Evolutionary conservation across 2,113 vertebrate species (phyloP).

Genomic region (Pipa parva): DNA sequence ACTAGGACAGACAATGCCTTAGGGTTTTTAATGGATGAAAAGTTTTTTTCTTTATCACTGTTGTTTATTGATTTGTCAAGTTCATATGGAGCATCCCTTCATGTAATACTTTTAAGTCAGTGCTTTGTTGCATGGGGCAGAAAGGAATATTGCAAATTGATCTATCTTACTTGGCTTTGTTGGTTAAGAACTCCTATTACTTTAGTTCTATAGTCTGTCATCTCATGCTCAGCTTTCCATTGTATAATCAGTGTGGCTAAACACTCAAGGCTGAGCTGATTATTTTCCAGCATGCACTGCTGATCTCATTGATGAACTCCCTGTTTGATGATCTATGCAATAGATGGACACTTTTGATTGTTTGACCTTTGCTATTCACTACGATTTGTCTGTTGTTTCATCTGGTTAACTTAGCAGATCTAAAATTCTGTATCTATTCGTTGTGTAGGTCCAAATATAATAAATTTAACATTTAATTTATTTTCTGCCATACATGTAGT

Average conservation of each 20-base stretch:
- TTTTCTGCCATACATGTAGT: no score
- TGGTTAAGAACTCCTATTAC: slow-evolving; percentile 69
- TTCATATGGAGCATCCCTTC: slow-evolving; percentile 87
- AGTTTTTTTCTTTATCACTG: slow-evolving; percentile 65
- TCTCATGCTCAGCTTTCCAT: slow-evolving; percentile 57
- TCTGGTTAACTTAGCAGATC: slow-evolving; percentile 62
- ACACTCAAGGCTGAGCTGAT: slow-evolving; percentile 74
- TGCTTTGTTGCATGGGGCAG: slow-evolving; percentile 79
- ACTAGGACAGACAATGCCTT: slow-evolving; percentile 55
- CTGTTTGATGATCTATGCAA: slow-evolving; percentile 84
- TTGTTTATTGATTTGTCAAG: slow-evolving; percentile 92
- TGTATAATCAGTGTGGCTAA: slow-evolving; percentile 79
- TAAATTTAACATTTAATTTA: slow-evolving; percentile 54
- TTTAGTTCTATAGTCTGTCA: slow-evolving; percentile 64
- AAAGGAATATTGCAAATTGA: slow-evolving; percentile 97
- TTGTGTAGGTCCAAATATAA: slow-evolving; percentile 52
- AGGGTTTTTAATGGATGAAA: slow-evolving; percentile 58
- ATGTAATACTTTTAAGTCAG: slow-evolving; percentile 89
- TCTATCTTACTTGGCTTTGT: slow-evolving; percentile 78
- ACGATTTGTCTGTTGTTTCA: slow-evolving; percentile 56
- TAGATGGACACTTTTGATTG: slow-evolving; percentile 85
- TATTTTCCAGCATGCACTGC: slow-evolving; percentile 71
- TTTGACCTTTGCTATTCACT: slow-evolving; percentile 69
- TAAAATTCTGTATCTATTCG: slow-evolving; percentile 43
- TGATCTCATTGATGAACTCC: slow-evolving; percentile 75